Percentiles rank a stretch among this genome's conserved stretches.
Conservation (phyloP, 2,888 invertebrate species). For the Teleiodes luculella region DNA sequence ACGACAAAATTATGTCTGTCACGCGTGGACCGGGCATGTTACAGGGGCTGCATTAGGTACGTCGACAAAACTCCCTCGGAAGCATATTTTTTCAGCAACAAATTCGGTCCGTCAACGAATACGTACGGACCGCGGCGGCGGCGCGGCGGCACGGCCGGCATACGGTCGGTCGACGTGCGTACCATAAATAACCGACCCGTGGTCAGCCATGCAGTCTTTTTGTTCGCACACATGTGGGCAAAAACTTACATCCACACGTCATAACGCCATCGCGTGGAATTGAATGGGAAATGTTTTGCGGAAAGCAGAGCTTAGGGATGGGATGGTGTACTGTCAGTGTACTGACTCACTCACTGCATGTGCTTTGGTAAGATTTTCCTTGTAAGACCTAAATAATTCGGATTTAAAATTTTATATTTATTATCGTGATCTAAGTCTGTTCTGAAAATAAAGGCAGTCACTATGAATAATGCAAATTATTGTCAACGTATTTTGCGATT, state of each 20-base stretch:
- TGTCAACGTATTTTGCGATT: too few relatives aligned
- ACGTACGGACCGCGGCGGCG: not conserved
- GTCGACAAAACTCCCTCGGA: too few relatives aligned
- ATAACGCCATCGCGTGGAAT: slow-evolving; percentile 31
- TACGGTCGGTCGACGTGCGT: slow-evolving; percentile 1
- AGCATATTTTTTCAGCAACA: not conserved
- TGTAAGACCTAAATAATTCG: too few relatives aligned
- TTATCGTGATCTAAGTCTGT: too few relatives aligned
- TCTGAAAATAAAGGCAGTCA: too few relatives aligned
- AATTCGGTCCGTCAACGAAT: not conserved
- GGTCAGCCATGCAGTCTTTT: slow-evolving; percentile 20
- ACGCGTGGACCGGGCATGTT: too few relatives aligned
- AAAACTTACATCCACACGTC: slow-evolving; percentile 35
- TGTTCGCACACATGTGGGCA: slow-evolving; percentile 24
- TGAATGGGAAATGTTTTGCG: slow-evolving; percentile 40
- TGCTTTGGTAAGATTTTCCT: too few relatives aligned
- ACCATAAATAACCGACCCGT: slow-evolving; percentile 3
- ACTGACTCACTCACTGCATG: not conserved
- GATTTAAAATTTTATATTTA: too few relatives aligned
- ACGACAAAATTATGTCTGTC: too few relatives aligned
- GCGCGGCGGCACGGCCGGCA: not conserved
- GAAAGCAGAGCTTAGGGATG: slow-evolving; percentile 15
- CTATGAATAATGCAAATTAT: too few relatives aligned
- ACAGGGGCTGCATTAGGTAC: too few relatives aligned
- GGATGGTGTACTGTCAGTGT: too few relatives aligned